phyloP scores from a whole-genome alignment of 1,140 invertebrate genomes.

The Triops cancriformis region DNA sequence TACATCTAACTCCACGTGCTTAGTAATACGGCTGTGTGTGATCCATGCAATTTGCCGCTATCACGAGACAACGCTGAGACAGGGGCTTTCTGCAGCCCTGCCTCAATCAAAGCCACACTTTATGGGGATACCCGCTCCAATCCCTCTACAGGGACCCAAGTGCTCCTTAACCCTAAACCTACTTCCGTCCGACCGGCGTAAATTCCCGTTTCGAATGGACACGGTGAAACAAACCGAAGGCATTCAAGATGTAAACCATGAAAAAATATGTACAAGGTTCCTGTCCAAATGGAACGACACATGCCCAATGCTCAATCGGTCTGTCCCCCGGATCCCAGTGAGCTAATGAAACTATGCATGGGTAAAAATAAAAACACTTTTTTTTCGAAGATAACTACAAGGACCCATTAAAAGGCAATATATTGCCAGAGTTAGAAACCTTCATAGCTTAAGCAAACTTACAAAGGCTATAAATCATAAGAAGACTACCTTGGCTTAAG shows the following conservation, averaged over 20 bases:
- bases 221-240: not conserved
- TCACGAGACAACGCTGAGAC: slow-evolving; percentile 12
- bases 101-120: slow-evolving; percentile 5
- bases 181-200: not conserved
- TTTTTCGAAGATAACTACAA: not conserved
- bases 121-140: slow-evolving; percentile 4
- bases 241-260: not conserved
- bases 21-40: slow-evolving; percentile 10
- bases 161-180: slow-evolving; percentile 13
- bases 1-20: slow-evolving; percentile 13
- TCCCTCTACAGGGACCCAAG: slow-evolving; percentile 3
- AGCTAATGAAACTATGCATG: no score
- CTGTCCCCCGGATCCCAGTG: no score
- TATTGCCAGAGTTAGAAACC: no score
- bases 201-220: slow-evolving; percentile 5
- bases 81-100: not conserved
- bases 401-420: not conserved
- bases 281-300: not conserved
- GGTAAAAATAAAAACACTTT: not conserved
- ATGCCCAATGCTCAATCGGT: not conserved
- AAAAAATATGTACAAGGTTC: not conserved
- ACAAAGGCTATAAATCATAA: not conserved
- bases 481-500: no score
- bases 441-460: not conserved
- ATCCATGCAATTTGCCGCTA: slow-evolving; percentile 13